Percentiles rank a stretch among this genome's conserved stretches.
Conservation (phyloP, 2,888 invertebrate genomes). For the Epinotia ramella region DNA sequence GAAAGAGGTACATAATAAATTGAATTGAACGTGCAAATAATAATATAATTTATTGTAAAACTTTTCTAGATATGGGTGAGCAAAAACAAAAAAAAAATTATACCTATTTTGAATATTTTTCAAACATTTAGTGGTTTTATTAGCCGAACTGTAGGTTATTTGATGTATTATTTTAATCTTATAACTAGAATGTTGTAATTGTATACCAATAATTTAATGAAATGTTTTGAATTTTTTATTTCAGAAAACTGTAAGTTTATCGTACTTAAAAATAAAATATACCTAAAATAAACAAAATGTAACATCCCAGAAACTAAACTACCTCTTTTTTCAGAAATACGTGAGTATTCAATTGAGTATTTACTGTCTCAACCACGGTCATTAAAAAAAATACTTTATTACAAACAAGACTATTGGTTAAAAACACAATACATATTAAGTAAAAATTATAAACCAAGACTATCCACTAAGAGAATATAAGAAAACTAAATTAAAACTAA, state of each 20-base stretch:
- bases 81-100: not conserved
- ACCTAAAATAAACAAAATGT: not conserved
- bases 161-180: too few relatives aligned
- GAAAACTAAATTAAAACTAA: too few relatives aligned
- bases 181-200: too few relatives aligned
- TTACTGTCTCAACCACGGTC: not conserved
- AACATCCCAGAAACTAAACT: not conserved
- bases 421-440: too few relatives aligned
- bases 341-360: not conserved
- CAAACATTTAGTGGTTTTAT: not conserved
- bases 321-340: not conserved
- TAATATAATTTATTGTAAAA: not conserved
- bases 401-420: too few relatives aligned
- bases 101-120: not conserved
- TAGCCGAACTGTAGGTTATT: too few relatives aligned
- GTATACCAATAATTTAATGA: not conserved
- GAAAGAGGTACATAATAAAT: not conserved
- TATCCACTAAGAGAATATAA: too few relatives aligned
- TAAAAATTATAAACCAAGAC: too few relatives aligned
- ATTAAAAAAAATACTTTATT: not conserved
- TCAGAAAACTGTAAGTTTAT: constrained; percentile 13
- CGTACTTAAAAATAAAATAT: not conserved
- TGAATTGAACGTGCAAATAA: not conserved
- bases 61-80: constrained; percentile 4
- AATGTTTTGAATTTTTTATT: not conserved